phyloP scores from a whole-genome alignment of 1,140 invertebrate species.

The Armadillidium nasatum region DNA sequence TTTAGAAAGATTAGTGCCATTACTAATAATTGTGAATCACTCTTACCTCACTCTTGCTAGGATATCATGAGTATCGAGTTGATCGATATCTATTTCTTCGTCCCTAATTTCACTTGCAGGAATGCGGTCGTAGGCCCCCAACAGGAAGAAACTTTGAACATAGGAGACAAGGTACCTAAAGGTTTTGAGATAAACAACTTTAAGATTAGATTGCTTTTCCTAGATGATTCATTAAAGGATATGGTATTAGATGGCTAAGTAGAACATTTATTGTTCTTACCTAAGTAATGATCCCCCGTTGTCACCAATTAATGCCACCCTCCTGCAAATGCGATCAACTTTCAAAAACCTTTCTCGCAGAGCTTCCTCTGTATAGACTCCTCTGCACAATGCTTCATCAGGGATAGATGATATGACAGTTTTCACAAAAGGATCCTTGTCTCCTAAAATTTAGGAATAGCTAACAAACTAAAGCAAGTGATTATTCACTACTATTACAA shows the following conservation, averaged over 20 bases:
- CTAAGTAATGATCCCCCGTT: constrained; percentile 60
- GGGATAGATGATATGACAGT: constrained; percentile 72
- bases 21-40: no score
- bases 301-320: constrained; percentile 76
- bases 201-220: no score
- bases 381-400: constrained; percentile 66
- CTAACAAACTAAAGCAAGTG: no score
- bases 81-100: constrained; percentile 61
- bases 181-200: no score
- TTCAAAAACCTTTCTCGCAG: constrained; percentile 79
- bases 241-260: no score
- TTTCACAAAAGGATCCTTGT: constrained; percentile 62
- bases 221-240: no score
- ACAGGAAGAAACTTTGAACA: constrained; percentile 43
- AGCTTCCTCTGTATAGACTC: constrained; percentile 78
- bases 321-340: constrained; percentile 57
- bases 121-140: constrained; percentile 58
- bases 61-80: constrained; percentile 79
- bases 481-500: no score
- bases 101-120: constrained; percentile 64
- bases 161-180: constrained; percentile 29
- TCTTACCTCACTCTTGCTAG: constrained; percentile 74
- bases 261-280: constrained; percentile 45
- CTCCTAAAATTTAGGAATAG: constrained; percentile 32
- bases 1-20: no score